Conservation (phyloP, 2,888 invertebrate species). For the Cyclophora punctaria region DNA sequence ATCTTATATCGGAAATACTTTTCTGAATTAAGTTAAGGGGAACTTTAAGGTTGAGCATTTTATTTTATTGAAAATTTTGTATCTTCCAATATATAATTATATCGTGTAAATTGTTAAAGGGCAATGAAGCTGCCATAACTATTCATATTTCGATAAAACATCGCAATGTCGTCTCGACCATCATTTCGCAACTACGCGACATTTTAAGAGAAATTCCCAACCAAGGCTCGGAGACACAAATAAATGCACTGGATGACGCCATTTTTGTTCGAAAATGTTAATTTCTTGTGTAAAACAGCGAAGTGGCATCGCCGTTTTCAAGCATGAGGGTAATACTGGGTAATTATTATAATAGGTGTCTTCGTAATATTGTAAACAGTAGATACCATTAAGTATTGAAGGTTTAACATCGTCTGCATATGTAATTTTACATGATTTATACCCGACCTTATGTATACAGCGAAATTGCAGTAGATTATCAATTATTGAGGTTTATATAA, state of each 20-base stretch:
- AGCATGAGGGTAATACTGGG: conserved; percentile 35
- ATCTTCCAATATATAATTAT: conserved; percentile 1
- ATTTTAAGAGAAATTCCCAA: conserved; percentile 50
- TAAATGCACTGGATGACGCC: conserved; percentile 37
- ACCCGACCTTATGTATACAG: conserved; percentile 2
- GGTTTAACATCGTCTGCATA: conserved; percentile 5
- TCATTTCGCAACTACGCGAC: conserved; percentile 49
- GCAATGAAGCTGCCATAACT: conserved; percentile 21
- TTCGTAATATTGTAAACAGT: conserved; percentile 35
- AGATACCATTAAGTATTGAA: conserved; percentile 14
- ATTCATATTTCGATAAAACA: conserved; percentile 36
- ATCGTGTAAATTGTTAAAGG: conserved; percentile 22
- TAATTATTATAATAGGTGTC: conserved; percentile 60
- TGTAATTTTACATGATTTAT: conserved; percentile 8
- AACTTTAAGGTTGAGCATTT: no score
- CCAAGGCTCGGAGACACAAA: conserved; percentile 34
- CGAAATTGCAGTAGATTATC: background rate
- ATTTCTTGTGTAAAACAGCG: conserved; percentile 41
- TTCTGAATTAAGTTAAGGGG: no score
- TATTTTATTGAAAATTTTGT: no score
- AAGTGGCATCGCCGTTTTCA: conserved; percentile 32
- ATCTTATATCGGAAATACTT: no score
- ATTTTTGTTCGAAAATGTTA: conserved; percentile 50
- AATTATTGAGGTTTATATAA: background rate
- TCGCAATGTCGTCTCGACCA: conserved; percentile 42